phyloP scores from a whole-genome alignment of 2,888 invertebrate species.

The Conomelus anceps region DNA sequence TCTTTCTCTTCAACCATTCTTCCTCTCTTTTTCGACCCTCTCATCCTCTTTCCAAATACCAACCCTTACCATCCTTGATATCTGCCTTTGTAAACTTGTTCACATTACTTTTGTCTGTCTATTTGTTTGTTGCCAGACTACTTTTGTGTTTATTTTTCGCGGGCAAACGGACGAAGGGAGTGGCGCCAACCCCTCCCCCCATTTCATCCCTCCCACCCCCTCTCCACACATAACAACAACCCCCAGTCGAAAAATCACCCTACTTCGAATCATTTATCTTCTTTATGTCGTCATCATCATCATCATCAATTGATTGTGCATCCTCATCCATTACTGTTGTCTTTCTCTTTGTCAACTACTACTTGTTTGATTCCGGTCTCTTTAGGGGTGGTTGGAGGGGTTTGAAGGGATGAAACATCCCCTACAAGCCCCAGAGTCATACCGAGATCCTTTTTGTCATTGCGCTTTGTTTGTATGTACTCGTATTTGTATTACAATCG shows the following conservation, averaged over 20 bases:
- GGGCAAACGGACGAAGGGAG: not conserved
- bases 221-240: no score
- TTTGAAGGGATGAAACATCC: not conserved
- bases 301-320: not conserved
- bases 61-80: no score
- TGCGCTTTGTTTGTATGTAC: not conserved
- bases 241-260: not conserved
- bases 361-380: not conserved
- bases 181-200: no score
- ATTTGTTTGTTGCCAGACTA: not conserved
- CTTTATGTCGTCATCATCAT: not conserved
- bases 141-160: not conserved
- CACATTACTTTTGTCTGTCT: not conserved
- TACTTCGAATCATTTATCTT: not conserved
- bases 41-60: no score
- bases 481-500: not conserved
- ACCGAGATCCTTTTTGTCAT: not conserved
- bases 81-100: no score
- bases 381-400: no score
- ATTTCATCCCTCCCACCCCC: no score
- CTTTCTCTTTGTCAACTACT: not conserved
- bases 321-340: not conserved
- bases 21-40: not conserved
- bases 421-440: not conserved
- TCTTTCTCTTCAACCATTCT: not conserved